Evolutionary conservation across 37 sponge, comb jelly and placozoan genomes (phyloP).

Genomic region (Crambe crambe): DNA sequence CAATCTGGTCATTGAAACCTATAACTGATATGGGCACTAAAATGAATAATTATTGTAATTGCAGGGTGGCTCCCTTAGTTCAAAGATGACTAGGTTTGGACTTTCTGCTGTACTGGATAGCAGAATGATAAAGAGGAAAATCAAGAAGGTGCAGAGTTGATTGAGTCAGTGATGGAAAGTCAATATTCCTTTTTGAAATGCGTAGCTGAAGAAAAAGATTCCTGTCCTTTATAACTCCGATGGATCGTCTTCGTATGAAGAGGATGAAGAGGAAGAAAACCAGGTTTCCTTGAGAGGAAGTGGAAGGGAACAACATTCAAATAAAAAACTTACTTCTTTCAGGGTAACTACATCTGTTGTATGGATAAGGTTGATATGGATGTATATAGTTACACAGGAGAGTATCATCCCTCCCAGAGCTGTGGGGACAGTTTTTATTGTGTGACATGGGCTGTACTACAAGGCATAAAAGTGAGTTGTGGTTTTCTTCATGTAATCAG

Average conservation of each 20-base stretch:
- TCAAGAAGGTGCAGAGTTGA: background rate
- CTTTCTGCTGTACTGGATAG: constrained; percentile 17
- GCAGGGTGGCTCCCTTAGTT: too few species aligned
- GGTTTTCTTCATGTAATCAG: background rate
- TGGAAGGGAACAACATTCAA: background rate
- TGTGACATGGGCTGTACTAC: constrained; percentile 35
- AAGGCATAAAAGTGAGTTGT: constrained; percentile 20
- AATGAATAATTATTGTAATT: too few species aligned
- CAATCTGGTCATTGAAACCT: too few species aligned
- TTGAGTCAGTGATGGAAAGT: background rate
- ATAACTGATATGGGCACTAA: too few species aligned
- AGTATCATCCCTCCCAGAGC: constrained; percentile 56
- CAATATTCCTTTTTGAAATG: background rate
- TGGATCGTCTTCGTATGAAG: background rate
- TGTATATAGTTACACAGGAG: constrained; percentile 17
- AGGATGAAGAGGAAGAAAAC: background rate
- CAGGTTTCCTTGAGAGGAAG: background rate
- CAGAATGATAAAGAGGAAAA: constrained; percentile 4
- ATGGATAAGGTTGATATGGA: background rate
- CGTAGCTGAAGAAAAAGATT: background rate
- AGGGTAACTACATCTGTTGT: background rate
- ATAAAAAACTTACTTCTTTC: background rate
- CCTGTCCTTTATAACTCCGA: background rate
- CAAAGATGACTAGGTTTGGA: too few species aligned
- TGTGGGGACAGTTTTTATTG: constrained; percentile 47